Evolutionary conservation across 2,797 vertebrate species (phyloP), one percentile per base, ranked within the genome.

Genomic region (Gadopsis bispinosus): DNA sequence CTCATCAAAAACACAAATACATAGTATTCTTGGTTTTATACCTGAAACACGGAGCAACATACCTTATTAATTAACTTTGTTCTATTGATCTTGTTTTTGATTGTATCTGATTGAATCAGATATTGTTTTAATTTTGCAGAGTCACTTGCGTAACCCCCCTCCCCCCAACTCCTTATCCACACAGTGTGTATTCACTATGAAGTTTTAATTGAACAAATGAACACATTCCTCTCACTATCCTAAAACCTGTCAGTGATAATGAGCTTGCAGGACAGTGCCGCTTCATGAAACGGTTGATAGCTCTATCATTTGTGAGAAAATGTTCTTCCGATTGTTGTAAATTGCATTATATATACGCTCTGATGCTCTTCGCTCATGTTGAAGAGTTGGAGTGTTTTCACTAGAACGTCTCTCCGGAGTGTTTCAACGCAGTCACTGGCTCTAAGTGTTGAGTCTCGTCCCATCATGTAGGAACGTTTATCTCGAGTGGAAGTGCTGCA

Each of bases 401-500:
- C 5, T 20, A 20, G 9, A 63, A 68, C 53, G 55, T 59, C 43
- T 70, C 66, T 71, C 45, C 35, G 26, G 58, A 73, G 76, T 65
- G 56, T 65, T 56, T 79, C 20, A 29, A 43, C 39, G 54, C 35
- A 37, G 59, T 76, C 41, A n/a, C 17, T 14, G 16, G 14, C 20
- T 59, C 4, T 39, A 26, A 73, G 35, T 61, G 50, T 69, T 62
- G 14, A 17, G 59, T 75, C 75, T 71, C 10, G 0, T 67, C 68
- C 22, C 48, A 56, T 55, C 54, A 26, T 50, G 43, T n/a, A 26
- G 56, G 22, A 79, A 33, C 1, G 37, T 45, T 50, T 43, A 51
- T 74, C 67, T 83, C 19, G 48, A 65, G 59, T 68, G 33, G 73
- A 69, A 68, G 41, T 17, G 58, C 29, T 69, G 54, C 26, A 43